Evolutionary conservation across 37 sponge, comb jelly and placozoan genomes (phyloP).

Genomic region (Oscarella lobularis): DNA sequence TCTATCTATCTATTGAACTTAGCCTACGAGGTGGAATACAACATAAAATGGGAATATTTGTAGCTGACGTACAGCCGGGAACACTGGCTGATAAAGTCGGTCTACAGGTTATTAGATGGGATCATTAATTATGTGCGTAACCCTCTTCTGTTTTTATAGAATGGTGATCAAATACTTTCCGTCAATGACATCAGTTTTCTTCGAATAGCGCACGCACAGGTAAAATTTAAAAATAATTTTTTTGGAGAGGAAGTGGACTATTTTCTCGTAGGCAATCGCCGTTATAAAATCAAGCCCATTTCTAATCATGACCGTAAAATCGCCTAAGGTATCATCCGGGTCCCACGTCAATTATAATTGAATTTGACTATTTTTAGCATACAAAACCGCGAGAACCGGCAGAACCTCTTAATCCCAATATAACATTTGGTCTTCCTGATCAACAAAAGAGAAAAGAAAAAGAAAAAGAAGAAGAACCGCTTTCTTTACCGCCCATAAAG

Average conservation of each 20-base stretch:
- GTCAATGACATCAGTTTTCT: conserved; percentile 1
- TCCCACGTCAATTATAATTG: no score
- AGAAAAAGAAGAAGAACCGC: no score
- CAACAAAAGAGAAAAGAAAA: no score
- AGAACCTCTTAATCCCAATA: not conserved
- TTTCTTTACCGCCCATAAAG: no score
- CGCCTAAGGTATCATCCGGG: not conserved
- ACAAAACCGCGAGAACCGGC: not conserved
- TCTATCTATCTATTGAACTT: no score
- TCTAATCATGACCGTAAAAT: not conserved
- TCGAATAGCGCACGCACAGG: not conserved
- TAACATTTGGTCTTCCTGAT: not conserved
- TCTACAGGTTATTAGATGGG: not conserved
- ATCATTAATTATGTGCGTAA: not conserved
- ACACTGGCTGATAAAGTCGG: not conserved
- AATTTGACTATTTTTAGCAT: not conserved
- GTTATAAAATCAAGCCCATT: not conserved
- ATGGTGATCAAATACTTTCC: not conserved
- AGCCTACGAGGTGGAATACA: not conserved
- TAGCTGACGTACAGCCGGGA: not conserved
- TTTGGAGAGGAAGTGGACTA: no score
- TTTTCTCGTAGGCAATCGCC: not conserved
- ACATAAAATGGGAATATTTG: not conserved
- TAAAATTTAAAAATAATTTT: no score
- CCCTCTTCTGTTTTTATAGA: not conserved